A percentile compares a stretch with the other conserved stretches of the same genome.
Conservation (phyloP, 2,888 invertebrate species). For the Pristionchus fissidentatus region DNA sequence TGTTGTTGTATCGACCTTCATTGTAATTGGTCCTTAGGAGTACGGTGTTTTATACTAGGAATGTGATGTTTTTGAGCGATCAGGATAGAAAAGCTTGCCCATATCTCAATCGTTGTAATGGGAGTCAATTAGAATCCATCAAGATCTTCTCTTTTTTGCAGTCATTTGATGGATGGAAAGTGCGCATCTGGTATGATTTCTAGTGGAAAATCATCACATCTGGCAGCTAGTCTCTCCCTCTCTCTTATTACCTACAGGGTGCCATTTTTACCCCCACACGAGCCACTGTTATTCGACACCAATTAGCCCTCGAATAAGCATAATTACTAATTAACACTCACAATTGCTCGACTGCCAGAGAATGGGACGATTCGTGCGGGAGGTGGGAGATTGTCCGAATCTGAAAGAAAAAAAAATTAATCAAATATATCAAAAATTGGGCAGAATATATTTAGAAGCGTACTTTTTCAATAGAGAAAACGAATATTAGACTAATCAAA, state of each 20-base stretch:
- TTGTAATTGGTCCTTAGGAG: too few relatives aligned
- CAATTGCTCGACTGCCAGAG: slow-evolving; percentile 28
- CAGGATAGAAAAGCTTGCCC: too few relatives aligned
- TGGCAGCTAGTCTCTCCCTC: slow-evolving; percentile 22
- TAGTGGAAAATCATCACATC: slow-evolving; percentile 23
- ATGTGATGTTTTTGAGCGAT: too few relatives aligned
- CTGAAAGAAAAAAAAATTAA: background rate
- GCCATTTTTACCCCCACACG: background rate
- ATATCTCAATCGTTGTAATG: slow-evolving; percentile 31
- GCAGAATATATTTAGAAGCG: too few relatives aligned
- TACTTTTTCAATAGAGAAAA: too few relatives aligned
- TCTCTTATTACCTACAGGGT: background rate
- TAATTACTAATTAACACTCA: slow-evolving; percentile 23
- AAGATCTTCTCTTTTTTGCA: background rate
- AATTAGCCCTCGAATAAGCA: background rate
- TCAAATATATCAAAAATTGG: background rate
- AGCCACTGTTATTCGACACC: background rate
- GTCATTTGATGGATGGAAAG: slow-evolving; percentile 24
- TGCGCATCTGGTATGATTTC: slow-evolving; percentile 30
- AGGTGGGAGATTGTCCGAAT: slow-evolving; percentile 41
- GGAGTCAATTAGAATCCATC: background rate
- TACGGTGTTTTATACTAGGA: too few relatives aligned
- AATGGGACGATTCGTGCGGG: slow-evolving; percentile 44
- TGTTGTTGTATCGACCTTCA: too few relatives aligned
- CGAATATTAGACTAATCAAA: too few relatives aligned